Evolutionary conservation across 1,140 invertebrate species (phyloP).

Genomic region (Cotesia typhae): DNA sequence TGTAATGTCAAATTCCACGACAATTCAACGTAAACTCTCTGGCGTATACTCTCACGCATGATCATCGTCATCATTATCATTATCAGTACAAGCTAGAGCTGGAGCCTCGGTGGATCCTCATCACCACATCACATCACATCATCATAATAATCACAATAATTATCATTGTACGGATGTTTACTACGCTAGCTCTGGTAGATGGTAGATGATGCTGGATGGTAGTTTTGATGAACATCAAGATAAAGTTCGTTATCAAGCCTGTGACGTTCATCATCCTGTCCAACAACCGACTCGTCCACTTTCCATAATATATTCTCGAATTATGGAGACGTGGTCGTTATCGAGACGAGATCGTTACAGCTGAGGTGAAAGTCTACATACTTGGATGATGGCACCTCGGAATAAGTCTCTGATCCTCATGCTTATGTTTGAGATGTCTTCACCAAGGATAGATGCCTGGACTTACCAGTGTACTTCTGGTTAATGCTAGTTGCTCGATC

Average conservation of each 20-base stretch:
- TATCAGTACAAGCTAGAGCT: too few species aligned
- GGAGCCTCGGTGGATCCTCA: too few species aligned
- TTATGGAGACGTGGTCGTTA: conserved; percentile 33
- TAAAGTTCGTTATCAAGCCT: conserved; percentile 27
- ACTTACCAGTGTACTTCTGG: too few species aligned
- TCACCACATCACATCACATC: too few species aligned
- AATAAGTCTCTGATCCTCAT: neutral
- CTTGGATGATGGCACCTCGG: conserved; percentile 19
- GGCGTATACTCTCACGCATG: too few species aligned
- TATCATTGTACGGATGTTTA: too few species aligned
- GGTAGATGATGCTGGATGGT: too few species aligned
- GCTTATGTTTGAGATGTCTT: too few species aligned
- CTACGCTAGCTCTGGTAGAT: too few species aligned
- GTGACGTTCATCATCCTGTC: conserved; percentile 27
- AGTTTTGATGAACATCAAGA: conserved; percentile 5
- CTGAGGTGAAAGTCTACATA: conserved; percentile 34
- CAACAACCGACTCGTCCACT: conserved; percentile 24
- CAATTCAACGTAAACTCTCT: too few species aligned
- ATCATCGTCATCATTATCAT: neutral
- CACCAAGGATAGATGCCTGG: neutral
- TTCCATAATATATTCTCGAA: conserved; percentile 41
- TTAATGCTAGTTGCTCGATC: neutral
- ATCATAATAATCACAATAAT: too few species aligned
- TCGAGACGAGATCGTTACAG: conserved; percentile 34
- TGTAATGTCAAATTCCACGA: too few species aligned